A percentile compares a stretch with the other conserved stretches of the same genome.
phyloP scores from a whole-genome alignment of 2,113 vertebrate genomes.

The Coptodon bakossiorum region DNA sequence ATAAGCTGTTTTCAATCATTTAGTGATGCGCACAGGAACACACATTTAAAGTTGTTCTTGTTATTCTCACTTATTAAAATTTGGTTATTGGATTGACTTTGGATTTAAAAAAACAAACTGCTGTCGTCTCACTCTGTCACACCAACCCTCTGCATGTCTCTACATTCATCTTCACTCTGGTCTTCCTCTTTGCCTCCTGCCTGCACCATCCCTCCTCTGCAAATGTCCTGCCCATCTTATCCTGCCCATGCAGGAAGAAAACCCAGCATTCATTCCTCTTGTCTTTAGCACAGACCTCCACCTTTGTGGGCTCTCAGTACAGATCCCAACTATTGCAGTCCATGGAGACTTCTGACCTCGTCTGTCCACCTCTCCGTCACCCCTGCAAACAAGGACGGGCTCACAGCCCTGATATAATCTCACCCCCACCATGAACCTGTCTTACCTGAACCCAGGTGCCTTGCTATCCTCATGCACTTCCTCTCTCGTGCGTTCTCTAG shows the following conservation, averaged over 20 bases:
- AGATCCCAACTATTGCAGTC: neutral
- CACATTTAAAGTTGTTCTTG: neutral
- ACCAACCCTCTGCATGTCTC: neutral
- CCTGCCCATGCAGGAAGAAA: neutral
- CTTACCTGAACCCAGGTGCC: neutral
- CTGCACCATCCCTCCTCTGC: neutral
- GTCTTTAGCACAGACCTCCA: neutral
- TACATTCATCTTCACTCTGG: neutral
- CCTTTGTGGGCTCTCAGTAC: neutral
- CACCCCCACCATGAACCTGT: neutral
- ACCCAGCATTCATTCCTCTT: neutral
- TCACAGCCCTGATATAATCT: neutral
- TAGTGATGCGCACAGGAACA: fast-evolving
- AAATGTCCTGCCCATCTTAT: neutral
- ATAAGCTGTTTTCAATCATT: neutral
- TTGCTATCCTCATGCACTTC: neutral
- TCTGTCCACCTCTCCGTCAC: neutral
- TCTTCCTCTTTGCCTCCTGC: neutral
- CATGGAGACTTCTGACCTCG: neutral
- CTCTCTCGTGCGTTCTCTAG: neutral
- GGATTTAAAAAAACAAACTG: neutral
- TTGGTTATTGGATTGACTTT: neutral
- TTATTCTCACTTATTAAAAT: neutral
- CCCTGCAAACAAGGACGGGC: neutral
- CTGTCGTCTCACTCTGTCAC: fast-evolving